Base-by-base conservation (phyloP, 1,140 invertebrate species). In the Atta cephalotes region DNA sequence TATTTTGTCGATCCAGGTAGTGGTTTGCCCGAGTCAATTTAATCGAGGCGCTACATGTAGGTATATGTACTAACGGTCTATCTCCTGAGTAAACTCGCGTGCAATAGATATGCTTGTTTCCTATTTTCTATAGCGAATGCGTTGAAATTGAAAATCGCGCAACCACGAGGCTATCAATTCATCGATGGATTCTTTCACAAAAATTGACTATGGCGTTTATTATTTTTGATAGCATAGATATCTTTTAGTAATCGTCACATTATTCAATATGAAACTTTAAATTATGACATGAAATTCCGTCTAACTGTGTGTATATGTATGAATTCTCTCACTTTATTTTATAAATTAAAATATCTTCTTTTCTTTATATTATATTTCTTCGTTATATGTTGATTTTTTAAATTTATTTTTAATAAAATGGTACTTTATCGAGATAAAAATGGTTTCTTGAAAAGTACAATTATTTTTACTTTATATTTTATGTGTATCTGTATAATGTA, bases 1-100 rank as follows among this genome's bases (percentile, higher is more conserved):
- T 90, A 90, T 90, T 90, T 90, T 76, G 86, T 90, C 88, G 88
- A 85, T 81, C 74, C 88, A 88, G 89, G 76, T 81, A 81, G 76
- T 66, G 89, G 86, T 90, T 85, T 70, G 68, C 88, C 88, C 76
- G 87, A 90, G 86, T 90, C 89, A 90, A 90, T 90, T 90, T 90
- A 90, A 90, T 90, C 88, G 89, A 78, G 81, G 60, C 63, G 84
- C 77, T 85, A 63, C 72, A 45, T 86, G 74, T 70, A 72, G 80
- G 65, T 85, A 78, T 56, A 68, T n/a, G 21, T 56, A 72, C 35
- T 81, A 53, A 79, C 74, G 56, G 74, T 76, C 78, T 77, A 84
- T 87, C 74, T 74, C 60, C 79, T 68, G 88, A 90, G 68, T 85
- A 85, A 89, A 87, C 74, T 66, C 51, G 60, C 68, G 56, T 28